phyloP scores from a whole-genome alignment of 2,888 invertebrate genomes.

The Polydrusus pterygomalis region DNA sequence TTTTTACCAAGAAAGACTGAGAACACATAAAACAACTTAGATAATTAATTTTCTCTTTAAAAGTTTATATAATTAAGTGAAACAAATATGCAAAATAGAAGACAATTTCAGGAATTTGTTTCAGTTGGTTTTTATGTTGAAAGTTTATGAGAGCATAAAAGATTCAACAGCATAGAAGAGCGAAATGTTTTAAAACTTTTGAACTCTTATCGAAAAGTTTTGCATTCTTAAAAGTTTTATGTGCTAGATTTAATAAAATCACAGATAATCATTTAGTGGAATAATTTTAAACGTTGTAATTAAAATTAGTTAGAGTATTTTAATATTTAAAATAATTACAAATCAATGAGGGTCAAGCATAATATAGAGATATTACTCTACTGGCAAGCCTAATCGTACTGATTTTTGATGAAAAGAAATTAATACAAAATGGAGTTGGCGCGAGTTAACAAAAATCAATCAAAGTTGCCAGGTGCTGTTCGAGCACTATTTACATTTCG shows the following conservation, averaged over 20 bases:
- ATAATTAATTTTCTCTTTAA: conserved; percentile 29
- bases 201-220: conserved; percentile 46
- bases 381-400: too few relatives aligned
- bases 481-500: too few relatives aligned
- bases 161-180: conserved; percentile 47
- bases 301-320: too few relatives aligned
- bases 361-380: too few relatives aligned
- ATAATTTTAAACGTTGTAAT: not conserved
- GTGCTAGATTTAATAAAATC: conserved; percentile 38
- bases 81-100: conserved; percentile 44
- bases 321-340: too few relatives aligned
- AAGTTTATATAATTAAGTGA: conserved; percentile 42
- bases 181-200: conserved; percentile 47
- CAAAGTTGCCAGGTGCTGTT: too few relatives aligned
- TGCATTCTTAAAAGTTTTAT: conserved; percentile 44
- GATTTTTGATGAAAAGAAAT: too few relatives aligned
- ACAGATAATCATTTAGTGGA: not conserved
- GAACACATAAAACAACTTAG: too few relatives aligned
- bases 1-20: too few relatives aligned
- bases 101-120: conserved; percentile 27
- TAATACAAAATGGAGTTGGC: too few relatives aligned
- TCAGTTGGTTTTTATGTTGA: conserved; percentile 45
- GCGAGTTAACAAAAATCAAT: too few relatives aligned
- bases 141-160: conserved; percentile 53
- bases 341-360: too few relatives aligned